Evolutionary conservation across 2,797 vertebrate species (phyloP).

Genomic region (Vespertilio murinus): DNA sequence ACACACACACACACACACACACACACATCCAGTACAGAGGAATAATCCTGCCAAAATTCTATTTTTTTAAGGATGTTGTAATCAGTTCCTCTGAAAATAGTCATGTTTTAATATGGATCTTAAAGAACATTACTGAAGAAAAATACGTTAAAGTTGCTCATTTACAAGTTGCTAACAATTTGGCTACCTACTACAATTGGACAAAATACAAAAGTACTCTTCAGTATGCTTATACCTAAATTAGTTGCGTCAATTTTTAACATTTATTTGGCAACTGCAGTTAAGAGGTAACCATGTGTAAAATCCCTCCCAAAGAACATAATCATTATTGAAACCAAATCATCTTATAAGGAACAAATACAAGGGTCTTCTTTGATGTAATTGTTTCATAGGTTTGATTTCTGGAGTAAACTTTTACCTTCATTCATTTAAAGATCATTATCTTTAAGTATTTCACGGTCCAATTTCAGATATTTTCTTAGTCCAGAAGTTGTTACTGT

Average conservation of each 20-base stretch:
- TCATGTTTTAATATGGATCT: constrained; percentile 42
- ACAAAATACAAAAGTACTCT: constrained; percentile 78
- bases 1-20: too few relatives aligned
- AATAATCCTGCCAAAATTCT: constrained; percentile 45
- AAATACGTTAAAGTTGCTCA: constrained; percentile 42
- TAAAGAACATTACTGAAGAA: constrained; percentile 56
- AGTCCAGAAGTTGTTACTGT: constrained; percentile 81
- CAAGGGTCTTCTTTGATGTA: constrained; percentile 79
- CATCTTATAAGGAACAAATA: constrained; percentile 79
- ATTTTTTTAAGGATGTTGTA: background rate
- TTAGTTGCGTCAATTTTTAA: constrained; percentile 82
- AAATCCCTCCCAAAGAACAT: constrained; percentile 81
- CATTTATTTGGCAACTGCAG: constrained; percentile 82
- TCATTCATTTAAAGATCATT: constrained; percentile 82
- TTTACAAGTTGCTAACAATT: constrained; percentile 48
- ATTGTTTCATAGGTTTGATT: constrained; percentile 81
- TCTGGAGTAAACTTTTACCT: constrained; percentile 78
- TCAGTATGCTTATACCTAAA: constrained; percentile 81
- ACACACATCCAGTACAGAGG: background rate
- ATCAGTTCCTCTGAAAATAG: constrained; percentile 27
- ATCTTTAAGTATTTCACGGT: constrained; percentile 82
- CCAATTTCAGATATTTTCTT: constrained; percentile 81
- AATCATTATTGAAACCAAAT: constrained; percentile 84
- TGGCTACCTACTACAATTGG: constrained; percentile 78
- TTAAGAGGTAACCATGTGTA: constrained; percentile 80